Evolutionary conservation across 2,888 invertebrate genomes (phyloP).

Genomic region (Pemphredon lugubris): DNA sequence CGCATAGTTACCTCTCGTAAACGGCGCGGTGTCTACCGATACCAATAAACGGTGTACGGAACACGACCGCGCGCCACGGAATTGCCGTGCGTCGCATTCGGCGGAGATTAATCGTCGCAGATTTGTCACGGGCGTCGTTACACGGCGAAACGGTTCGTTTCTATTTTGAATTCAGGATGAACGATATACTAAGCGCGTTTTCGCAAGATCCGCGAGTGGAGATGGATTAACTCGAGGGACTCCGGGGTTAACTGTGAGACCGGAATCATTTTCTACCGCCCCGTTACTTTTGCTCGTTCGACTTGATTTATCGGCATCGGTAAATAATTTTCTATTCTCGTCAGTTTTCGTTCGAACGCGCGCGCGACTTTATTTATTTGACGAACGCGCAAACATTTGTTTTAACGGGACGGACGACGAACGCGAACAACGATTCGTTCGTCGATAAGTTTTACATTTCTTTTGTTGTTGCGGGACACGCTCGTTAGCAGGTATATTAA

Average conservation of each 20-base stretch:
- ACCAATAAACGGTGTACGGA: slow-evolving; percentile 61
- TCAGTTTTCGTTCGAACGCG: too few species aligned
- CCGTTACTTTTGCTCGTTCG: slow-evolving; percentile 7
- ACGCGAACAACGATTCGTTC: too few species aligned
- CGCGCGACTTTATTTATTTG: too few species aligned
- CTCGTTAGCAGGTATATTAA: too few species aligned
- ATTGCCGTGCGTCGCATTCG: slow-evolving; percentile 31
- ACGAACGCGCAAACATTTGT: too few species aligned
- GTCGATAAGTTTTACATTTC: too few species aligned
- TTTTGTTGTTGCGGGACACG: too few species aligned
- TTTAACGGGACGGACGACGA: too few species aligned
- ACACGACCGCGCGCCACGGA: slow-evolving; percentile 16
- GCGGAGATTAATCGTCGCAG: slow-evolving; percentile 72
- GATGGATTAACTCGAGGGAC: too few species aligned
- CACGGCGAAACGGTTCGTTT: slow-evolving; percentile 34
- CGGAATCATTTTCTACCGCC: slow-evolving; percentile 18
- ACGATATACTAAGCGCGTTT: background rate
- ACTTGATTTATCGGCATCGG: slow-evolving; percentile 17
- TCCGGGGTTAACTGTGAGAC: slow-evolving; percentile 3
- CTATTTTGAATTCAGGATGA: slow-evolving; percentile 16
- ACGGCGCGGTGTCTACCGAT: slow-evolving; percentile 63
- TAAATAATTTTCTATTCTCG: too few species aligned
- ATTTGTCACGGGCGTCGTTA: slow-evolving; percentile 73
- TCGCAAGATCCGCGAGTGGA: slow-evolving; percentile 4
- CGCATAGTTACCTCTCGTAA: slow-evolving; percentile 67